Evolutionary conservation across 1,140 invertebrate species (phyloP).

Genomic region (Bombus affinis): DNA sequence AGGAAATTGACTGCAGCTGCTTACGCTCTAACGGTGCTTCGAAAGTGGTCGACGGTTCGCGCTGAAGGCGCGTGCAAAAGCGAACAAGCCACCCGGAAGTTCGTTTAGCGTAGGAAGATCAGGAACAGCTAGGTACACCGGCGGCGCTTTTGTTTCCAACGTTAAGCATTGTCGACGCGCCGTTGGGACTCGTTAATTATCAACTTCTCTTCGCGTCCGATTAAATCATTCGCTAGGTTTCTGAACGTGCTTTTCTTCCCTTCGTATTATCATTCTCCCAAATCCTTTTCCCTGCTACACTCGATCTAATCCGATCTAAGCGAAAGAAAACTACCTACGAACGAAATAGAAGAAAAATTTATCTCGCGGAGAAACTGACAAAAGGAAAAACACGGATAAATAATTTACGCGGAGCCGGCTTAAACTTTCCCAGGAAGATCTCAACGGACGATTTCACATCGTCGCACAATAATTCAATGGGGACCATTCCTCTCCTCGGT

Average conservation of each 20-base stretch:
- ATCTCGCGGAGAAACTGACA: too few relatives aligned
- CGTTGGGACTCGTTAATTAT: constrained; percentile 44
- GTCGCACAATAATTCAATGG: constrained; percentile 9
- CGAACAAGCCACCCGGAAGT: constrained; percentile 47
- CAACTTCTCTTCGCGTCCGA: constrained; percentile 27
- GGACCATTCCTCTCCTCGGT: neutral
- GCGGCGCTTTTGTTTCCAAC: constrained; percentile 40
- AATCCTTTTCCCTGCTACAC: neutral
- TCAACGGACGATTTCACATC: neutral
- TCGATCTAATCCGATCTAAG: neutral
- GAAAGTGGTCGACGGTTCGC: constrained; percentile 4
- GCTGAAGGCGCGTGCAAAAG: constrained; percentile 4
- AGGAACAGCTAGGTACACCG: constrained; percentile 14
- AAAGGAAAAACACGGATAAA: too few relatives aligned
- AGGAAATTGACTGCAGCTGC: constrained; percentile 16
- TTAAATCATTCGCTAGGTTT: neutral
- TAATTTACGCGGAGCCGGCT: too few relatives aligned
- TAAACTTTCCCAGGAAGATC: neutral
- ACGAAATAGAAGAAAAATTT: too few relatives aligned
- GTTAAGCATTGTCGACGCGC: constrained; percentile 25
- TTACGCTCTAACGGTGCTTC: constrained; percentile 29
- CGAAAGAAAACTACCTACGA: too few relatives aligned
- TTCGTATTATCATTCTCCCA: neutral
- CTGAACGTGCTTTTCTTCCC: neutral
- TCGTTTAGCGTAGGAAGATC: constrained; percentile 47